Evolutionary conservation across 2,113 vertebrate species (phyloP).

Genomic region (Acanthochromis polyacanthus): DNA sequence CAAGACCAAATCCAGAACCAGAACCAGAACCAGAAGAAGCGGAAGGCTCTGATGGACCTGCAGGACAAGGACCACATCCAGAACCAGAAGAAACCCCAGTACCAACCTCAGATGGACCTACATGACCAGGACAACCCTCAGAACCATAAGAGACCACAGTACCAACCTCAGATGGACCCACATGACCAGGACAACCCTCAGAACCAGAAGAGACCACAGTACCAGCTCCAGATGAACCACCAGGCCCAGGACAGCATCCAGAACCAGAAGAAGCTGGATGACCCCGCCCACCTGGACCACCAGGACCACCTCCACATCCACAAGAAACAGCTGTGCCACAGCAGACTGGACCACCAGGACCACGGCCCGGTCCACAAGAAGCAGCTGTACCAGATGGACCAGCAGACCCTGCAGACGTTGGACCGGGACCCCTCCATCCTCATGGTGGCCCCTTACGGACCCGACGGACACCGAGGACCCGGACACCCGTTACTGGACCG

Average conservation of each 20-base stretch:
- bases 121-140: conserved; percentile 40
- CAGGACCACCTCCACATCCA: conserved; percentile 42
- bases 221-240: conserved; percentile 35
- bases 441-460: conserved; percentile 4
- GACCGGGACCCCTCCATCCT: conserved; percentile 23
- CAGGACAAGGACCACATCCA: too few species aligned
- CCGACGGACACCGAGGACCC: conserved; percentile 27
- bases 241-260: conserved; percentile 21
- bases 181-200: conserved; percentile 36
- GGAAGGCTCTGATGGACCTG: too few species aligned
- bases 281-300: conserved; percentile 24
- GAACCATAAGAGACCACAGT: conserved; percentile 40
- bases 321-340: conserved; percentile 47
- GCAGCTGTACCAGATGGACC: conserved; percentile 53
- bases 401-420: conserved; percentile 48
- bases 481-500: conserved; percentile 39
- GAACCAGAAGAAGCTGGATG: conserved; percentile 42
- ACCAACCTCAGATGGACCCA: conserved; percentile 35
- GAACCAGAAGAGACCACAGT: conserved; percentile 33
- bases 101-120: not conserved
- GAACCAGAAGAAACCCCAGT: conserved; percentile 44
- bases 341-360: conserved; percentile 31
- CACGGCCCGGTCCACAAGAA: conserved; percentile 42
- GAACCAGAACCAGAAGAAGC: too few species aligned
- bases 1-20: conserved; percentile 49